Base-by-base conservation (phyloP, 1,140 invertebrate genomes). In the Trinorchestia longiramus region DNA sequence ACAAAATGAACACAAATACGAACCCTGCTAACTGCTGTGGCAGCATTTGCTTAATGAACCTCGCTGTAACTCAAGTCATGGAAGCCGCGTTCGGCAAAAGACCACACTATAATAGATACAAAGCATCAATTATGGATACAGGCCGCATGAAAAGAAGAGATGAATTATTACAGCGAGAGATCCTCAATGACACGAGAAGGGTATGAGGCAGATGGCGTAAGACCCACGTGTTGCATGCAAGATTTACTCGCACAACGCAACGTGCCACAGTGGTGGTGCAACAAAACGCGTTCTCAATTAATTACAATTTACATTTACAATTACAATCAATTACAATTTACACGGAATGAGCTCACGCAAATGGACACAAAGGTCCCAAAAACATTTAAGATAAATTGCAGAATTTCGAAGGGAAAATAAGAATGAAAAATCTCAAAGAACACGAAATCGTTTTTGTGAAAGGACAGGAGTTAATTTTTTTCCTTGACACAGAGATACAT, bases 121-220 rank as follows among this genome's bases (percentile, higher is more conserved):
- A 77, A 90, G 17, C 42, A 90, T 90, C 88, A 90, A 90, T 90
- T 90, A 90, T 90, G 88, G 88, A 90, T 90, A 43, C 88, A 43
- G 88, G 88, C 43, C 43, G 88, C 88, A 90, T 90, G 88, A 90
- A 28, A 43, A 90, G 41, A 90, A 90, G n/a, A 43, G 88, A 90
- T 90, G 88, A 90, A 90, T 90, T 42, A 90, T 77, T 42, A 15
- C 88, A 90, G 11, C 6, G 41, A 42, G 88, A 90, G 43, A 90
- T 90, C 88, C 28, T 90, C 88, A 90, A 90, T 90, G 88, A 90
- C 88, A 90, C 88, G 43, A 41, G 88, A 90, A 90, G 88, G 88
- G 88, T 90, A 90, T 42, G 88, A 43, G 41, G 36, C 43, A 15
- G 43, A 41, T 90, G 88, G 41, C 28, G 43, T 90, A 90, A 43